Percentiles rank a stretch among this genome's conserved stretches.
These are phyloP conservation scores for Sandelia bainsii DNA, from an alignment of 2,797 vertebrate genomes.

Conservation along the genomic window DNA sequence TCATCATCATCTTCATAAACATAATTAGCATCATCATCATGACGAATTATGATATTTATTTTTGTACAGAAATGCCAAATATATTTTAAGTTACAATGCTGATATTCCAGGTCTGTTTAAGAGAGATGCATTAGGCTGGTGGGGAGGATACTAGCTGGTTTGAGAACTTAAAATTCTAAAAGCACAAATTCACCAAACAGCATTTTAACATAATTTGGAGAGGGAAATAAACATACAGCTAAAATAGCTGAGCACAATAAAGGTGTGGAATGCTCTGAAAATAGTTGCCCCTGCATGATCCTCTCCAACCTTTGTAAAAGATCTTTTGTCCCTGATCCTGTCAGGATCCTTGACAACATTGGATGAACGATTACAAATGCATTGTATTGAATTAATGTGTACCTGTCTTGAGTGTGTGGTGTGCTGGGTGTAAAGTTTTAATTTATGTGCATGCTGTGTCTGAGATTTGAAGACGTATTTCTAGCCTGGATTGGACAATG, in stretches of 20 bases:
- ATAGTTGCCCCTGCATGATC: constrained; percentile 1
- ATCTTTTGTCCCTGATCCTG: constrained; percentile 54
- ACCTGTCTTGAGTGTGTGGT: constrained; percentile 32
- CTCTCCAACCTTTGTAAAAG: constrained; percentile 36
- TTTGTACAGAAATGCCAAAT: constrained; percentile 51
- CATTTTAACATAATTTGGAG: constrained; percentile 31
- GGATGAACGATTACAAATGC: constrained; percentile 49
- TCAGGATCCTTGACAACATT: constrained; percentile 30
- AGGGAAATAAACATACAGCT: constrained; percentile 11
- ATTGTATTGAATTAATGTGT: constrained; percentile 27
- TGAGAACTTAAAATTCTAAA: constrained; percentile 18
- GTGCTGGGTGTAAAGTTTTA: constrained; percentile 21
- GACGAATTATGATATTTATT: constrained; percentile 40
- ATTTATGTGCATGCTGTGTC: constrained; percentile 54
- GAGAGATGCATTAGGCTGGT: neutral
- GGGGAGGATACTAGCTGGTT: neutral
- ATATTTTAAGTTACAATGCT: neutral
- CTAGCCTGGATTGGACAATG: constrained; percentile 5
- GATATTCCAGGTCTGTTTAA: neutral
- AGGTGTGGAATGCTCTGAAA: constrained; percentile 9
- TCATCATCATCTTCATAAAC: constrained; percentile 48
- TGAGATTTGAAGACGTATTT: constrained; percentile 28
- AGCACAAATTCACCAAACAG: constrained; percentile 24
- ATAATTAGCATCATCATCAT: constrained; percentile 37
- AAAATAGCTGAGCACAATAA: neutral